These are phyloP conservation scores for Gasterosteus aculeatus DNA, from an alignment of 2,113 vertebrate genomes.

Conservation along the genomic window DNA sequence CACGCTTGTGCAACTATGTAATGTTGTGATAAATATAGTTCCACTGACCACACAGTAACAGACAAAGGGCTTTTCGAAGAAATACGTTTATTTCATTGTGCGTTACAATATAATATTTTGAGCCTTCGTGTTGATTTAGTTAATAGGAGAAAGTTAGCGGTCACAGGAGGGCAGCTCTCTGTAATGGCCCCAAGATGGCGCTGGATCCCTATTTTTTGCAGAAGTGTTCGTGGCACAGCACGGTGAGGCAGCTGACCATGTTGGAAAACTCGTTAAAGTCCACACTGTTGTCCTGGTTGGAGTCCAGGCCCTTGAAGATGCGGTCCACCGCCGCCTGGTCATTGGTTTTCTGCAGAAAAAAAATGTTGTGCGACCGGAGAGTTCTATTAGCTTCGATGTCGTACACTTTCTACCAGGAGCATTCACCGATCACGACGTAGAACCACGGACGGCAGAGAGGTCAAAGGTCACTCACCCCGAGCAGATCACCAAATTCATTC, in stretches of 20 bases:
- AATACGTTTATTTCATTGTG: constrained; percentile 51
- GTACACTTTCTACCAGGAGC: not conserved
- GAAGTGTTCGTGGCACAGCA: constrained; percentile 70
- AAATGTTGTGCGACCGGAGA: not conserved
- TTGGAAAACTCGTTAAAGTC: constrained; percentile 78
- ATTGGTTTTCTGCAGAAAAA: constrained; percentile 47
- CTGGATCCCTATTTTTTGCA: constrained; percentile 26
- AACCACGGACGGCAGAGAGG: not conserved
- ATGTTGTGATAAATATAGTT: not conserved
- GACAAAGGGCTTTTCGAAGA: constrained; percentile 15
- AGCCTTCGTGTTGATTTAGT: not conserved
- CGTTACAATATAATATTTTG: constrained; percentile 6
- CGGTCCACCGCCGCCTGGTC: constrained; percentile 64
- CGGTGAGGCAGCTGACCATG: constrained; percentile 66
- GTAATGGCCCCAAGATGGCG: constrained; percentile 39
- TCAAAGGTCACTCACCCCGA: constrained; percentile 79
- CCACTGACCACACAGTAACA: not conserved
- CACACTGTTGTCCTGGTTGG: constrained; percentile 71
- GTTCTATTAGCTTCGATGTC: not conserved
- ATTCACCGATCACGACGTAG: not conserved
- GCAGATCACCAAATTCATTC: constrained; percentile 78
- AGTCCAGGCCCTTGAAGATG: constrained; percentile 74
- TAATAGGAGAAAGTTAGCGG: not conserved
- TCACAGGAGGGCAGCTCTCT: constrained; percentile 17
- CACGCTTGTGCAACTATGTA: not conserved